Base-by-base conservation (phyloP, 2,113 vertebrate genomes). In the Atherinomorus stipes region DNA sequence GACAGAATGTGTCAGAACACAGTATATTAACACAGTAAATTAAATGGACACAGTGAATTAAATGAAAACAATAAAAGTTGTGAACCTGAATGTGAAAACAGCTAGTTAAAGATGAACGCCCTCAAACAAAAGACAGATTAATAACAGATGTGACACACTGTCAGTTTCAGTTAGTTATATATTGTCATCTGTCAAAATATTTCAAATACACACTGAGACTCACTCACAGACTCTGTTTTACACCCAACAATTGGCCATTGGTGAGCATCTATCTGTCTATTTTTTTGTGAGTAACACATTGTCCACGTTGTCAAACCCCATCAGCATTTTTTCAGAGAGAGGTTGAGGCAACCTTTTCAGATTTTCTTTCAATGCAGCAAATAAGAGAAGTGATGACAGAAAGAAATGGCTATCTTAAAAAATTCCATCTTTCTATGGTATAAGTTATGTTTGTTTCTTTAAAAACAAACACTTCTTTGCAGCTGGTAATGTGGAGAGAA, bases 1-100 rank as follows among this genome's bases (percentile, higher is more conserved):
- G n/a, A 47, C 21, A n/a, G 0, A 0, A 34, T 7, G 7, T 34
- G 31, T 11, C 8, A 0, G n/a, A 26, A 11, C n/a, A n/a, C n/a
- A n/a, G n/a, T n/a, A n/a, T n/a, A 22, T 37, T 16, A 8, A 21
- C 37, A 28, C 31, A 44, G 23, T 3, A 6, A 0, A 26, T 3
- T 10, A 22, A 28, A 10, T 25, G 2, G 16, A 38, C 8, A 42
- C 0, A n/a, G 4, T 50, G 0, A 38, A 31, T 9, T 3, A 11
- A n/a, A n/a, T n/a, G n/a, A n/a, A n/a, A n/a, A n/a, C n/a, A n/a
- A n/a, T n/a, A n/a, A n/a, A n/a, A n/a, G n/a, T n/a, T 22, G 13
- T 45, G 18, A 19, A 11, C 1, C 56, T 16, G 2, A 25, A 23
- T 15, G 28, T 40, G 28, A 31, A 31, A 21, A 65, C 12, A 38